Percentiles rank a stretch among this genome's conserved stretches.
Conservation (phyloP, 2,113 vertebrate species). For the Zingel zingel region DNA sequence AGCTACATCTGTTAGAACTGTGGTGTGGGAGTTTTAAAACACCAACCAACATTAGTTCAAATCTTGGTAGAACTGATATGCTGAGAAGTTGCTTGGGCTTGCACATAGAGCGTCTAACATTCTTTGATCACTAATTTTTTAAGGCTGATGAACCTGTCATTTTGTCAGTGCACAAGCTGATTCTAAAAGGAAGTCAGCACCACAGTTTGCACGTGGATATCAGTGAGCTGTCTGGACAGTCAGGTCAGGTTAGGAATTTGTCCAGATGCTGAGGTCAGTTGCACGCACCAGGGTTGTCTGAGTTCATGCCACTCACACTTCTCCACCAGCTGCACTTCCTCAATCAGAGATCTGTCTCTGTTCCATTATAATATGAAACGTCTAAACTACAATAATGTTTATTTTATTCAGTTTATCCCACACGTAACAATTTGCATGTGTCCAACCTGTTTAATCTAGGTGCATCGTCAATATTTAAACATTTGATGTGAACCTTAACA, state of each 20-base stretch:
- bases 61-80: neutral
- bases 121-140: neutral
- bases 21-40: neutral
- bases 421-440: neutral
- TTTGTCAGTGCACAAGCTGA: neutral
- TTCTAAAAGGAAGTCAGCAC: slow-evolving; percentile 33
- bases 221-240: slow-evolving; percentile 43
- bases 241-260: slow-evolving; percentile 42
- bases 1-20: neutral
- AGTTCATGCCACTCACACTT: slow-evolving; percentile 47
- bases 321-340: slow-evolving; percentile 62
- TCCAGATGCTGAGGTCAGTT: slow-evolving; percentile 46
- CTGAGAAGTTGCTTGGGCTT: too few relatives aligned
- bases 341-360: slow-evolving; percentile 31
- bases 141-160: neutral
- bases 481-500: neutral
- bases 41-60: neutral
- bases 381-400: neutral
- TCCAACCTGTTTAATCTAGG: neutral
- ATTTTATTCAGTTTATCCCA: neutral
- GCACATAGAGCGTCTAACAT: neutral
- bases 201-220: slow-evolving; percentile 19
- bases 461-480: neutral
- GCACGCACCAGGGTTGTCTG: slow-evolving; percentile 25
- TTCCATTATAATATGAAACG: slow-evolving; percentile 33